These are phyloP conservation scores for Magallana nippona DNA, from an alignment of 2,888 invertebrate genomes.

Conservation along the genomic window DNA sequence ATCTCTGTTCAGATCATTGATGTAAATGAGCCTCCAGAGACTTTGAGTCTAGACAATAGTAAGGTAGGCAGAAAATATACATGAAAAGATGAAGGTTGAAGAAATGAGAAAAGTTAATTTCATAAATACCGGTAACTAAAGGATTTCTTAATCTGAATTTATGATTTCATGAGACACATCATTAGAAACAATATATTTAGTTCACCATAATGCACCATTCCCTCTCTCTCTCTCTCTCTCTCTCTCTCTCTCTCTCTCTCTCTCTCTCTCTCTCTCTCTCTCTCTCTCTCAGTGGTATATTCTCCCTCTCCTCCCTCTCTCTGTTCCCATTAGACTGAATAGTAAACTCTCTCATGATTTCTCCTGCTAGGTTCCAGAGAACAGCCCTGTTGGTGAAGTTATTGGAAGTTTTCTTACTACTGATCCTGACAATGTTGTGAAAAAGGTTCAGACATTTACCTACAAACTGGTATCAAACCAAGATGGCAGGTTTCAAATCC, in stretches of 20 bases:
- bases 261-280: not conserved
- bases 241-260: not conserved
- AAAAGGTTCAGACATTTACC: constrained; percentile 52
- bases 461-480: constrained; percentile 54
- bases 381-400: constrained; percentile 47
- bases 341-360: too few species aligned
- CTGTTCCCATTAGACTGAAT: too few species aligned
- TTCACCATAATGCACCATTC: too few species aligned
- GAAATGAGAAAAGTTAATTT: not conserved
- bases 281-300: not conserved
- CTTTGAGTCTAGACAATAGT: constrained; percentile 47
- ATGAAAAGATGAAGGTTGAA: not conserved
- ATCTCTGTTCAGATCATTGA: constrained; percentile 56
- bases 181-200: too few species aligned
- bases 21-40: constrained; percentile 61
- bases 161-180: too few species aligned
- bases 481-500: constrained; percentile 56
- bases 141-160: too few species aligned
- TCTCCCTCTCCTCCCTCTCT: too few species aligned
- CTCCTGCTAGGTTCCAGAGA: constrained; percentile 50
- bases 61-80: constrained; percentile 44
- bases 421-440: constrained; percentile 54
- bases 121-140: not conserved
- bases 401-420: constrained; percentile 47
- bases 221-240: not conserved